Conservation (phyloP, 2,113 vertebrate genomes). For the Rhynchomys soricoides region DNA sequence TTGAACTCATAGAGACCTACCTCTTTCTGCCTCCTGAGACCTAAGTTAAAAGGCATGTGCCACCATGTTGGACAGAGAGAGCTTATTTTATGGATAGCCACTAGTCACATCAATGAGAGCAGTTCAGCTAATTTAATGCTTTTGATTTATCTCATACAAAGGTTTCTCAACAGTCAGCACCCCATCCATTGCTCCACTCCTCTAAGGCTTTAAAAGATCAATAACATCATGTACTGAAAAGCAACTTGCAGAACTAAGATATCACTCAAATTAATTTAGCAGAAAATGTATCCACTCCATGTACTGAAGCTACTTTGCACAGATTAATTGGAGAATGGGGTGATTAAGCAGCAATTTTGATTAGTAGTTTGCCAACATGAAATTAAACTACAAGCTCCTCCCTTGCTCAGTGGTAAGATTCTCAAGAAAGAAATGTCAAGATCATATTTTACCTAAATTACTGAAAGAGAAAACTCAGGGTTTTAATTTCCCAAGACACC, state of each 20-base stretch:
- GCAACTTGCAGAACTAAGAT: slow-evolving; percentile 34
- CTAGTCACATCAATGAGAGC: background rate
- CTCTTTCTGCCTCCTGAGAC: background rate
- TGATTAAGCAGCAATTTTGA: slow-evolving; percentile 59
- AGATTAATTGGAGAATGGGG: slow-evolving; percentile 22
- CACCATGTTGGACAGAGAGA: background rate
- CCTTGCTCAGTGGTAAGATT: slow-evolving; percentile 46
- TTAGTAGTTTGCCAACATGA: slow-evolving; percentile 59
- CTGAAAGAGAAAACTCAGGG: slow-evolving; percentile 11
- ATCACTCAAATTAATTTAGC: slow-evolving; percentile 51
- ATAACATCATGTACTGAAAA: slow-evolving; percentile 25
- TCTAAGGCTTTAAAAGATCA: background rate
- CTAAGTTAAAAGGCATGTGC: background rate
- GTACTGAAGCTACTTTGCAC: slow-evolving; percentile 40
- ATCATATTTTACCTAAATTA: slow-evolving; percentile 37
- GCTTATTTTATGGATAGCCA: slow-evolving; percentile 22
- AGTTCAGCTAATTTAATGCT: background rate
- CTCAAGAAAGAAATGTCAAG: slow-evolving; percentile 55
- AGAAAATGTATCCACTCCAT: slow-evolving; percentile 53
- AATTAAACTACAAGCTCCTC: slow-evolving; percentile 50
- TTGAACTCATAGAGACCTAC: background rate
- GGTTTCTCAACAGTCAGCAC: background rate
- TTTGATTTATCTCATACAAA: slow-evolving; percentile 6
- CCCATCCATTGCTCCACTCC: background rate
- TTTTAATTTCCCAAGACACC: background rate